Base-by-base conservation (phyloP, 2,797 vertebrate species). In the Thamnophis elegans region DNA sequence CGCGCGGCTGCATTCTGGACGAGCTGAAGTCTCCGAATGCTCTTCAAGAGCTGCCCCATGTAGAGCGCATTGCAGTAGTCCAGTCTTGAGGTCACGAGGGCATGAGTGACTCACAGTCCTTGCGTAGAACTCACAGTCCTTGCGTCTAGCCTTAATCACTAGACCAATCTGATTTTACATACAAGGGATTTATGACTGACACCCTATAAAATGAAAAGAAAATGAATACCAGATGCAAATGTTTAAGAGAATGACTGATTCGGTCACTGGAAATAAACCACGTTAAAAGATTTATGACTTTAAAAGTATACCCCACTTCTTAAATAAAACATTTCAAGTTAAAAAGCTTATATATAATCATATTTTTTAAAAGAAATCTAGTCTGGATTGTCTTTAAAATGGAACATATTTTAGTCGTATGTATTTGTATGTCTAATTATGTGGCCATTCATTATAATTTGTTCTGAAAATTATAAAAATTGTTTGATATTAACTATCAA, bases 251-350 rank as follows among this genome's bases (percentile, higher is more conserved):
- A 93, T 95, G 96, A 96, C 89, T 93, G 95, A 60, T 78, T 42
- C 85, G 90, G 91, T 96, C 96, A 93, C 95, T 97, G 95, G 95
- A 96, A 96, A 47, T 92, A 96, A 94, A 60, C 94, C 95, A 94
- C 96, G 95, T 96, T 96, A 96, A 97, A 96, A 92, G 95, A 97
- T 97, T 97, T 96, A 94, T 93, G 95, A 92, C 95, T 96, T 97
- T 92, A 95, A 97, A 97, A 96, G 92, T 96, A 96, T 94, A 96
- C 96, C 95, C 94, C 96, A 94, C 96, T 95, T 96, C 96, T 97
- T 96, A 97, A 96, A 97, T 95, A 96, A 85, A 91, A 87, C 94
- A 92, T 96, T 86, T 96, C 93, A 86, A 96, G 92, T 93, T 93
- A 95, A 97, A 94, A 92, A 95, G 94, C 95, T 55, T 92, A 91